Conservation (phyloP, 2,113 vertebrate genomes). For the Sinocyclocheilus anophthalmus region DNA sequence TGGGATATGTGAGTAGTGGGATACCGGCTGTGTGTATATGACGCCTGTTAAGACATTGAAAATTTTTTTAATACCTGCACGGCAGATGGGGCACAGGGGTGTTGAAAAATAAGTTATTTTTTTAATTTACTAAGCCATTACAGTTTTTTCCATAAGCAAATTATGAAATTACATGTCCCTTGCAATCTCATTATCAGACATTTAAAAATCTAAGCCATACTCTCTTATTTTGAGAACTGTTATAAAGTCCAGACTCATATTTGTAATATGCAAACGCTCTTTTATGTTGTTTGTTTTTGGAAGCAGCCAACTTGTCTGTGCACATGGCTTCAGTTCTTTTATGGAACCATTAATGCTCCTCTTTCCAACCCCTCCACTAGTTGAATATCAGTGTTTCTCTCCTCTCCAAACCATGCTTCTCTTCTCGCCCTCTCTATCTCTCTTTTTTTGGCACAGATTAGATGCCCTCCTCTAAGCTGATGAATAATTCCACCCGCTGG, state of each 20-base stretch:
- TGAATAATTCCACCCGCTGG: slow-evolving; percentile 45
- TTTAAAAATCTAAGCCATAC: not conserved
- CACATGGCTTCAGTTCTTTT: not conserved
- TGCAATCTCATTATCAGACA: not conserved
- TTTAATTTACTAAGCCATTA: not conserved
- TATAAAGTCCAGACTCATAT: not conserved
- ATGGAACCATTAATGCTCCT: not conserved
- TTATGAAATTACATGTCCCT: not conserved
- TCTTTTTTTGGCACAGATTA: slow-evolving; percentile 23
- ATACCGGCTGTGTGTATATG: not conserved
- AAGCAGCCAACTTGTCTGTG: not conserved
- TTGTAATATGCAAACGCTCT: not conserved
- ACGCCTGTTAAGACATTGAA: not conserved
- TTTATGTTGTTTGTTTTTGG: slow-evolving; percentile 2
- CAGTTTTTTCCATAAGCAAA: not conserved
- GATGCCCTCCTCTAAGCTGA: slow-evolving; percentile 33
- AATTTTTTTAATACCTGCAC: not conserved
- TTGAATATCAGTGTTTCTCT: slow-evolving; percentile 1
- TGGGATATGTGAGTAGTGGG: not conserved
- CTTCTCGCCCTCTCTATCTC: not conserved
- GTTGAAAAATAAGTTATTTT: not conserved
- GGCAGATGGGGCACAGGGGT: not conserved
- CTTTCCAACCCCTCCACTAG: not conserved
- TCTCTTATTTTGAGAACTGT: not conserved
- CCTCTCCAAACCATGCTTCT: slow-evolving; percentile 11